Evolutionary conservation across 1,140 invertebrate species (phyloP).

Genomic region (Neodiprion pinetum): DNA sequence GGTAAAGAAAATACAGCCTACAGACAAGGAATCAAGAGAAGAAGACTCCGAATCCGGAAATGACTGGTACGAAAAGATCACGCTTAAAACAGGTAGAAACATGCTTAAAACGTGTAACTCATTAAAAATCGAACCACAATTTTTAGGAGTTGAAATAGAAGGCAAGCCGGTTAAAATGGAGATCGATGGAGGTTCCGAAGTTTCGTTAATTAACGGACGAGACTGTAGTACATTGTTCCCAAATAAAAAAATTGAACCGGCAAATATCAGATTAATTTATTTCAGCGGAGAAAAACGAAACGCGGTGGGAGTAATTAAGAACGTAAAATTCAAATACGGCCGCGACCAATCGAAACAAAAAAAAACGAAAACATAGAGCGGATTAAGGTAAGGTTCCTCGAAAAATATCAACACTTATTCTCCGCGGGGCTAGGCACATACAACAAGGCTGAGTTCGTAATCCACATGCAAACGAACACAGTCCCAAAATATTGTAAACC

Average conservation of each 20-base stretch:
- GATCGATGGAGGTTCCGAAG: conserved; percentile 9
- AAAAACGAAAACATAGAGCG: no score
- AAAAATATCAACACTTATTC: conserved; percentile 16
- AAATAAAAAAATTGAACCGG: conserved; percentile 18
- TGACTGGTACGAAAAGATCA: conserved; percentile 7
- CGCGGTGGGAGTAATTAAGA: conserved; percentile 10
- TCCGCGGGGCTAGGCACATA: conserved; percentile 11
- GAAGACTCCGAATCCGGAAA: conserved; percentile 7
- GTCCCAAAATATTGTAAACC: conserved; percentile 9
- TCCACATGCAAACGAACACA: conserved; percentile 11
- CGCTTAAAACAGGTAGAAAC: not conserved
- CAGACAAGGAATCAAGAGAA: not conserved
- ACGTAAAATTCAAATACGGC: not conserved
- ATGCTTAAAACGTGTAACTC: not conserved
- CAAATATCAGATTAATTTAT: conserved; percentile 13
- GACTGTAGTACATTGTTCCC: conserved; percentile 13
- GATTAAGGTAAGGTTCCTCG: conserved; percentile 6
- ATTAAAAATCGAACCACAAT: conserved; percentile 10
- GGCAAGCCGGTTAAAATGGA: conserved; percentile 11
- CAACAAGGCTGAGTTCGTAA: conserved; percentile 16
- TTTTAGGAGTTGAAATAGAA: conserved; percentile 12
- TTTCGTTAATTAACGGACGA: conserved; percentile 10
- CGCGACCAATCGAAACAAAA: no score
- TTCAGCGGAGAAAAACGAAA: conserved; percentile 16
- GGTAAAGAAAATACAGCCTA: conserved; percentile 8